phyloP scores from a whole-genome alignment of 1,140 invertebrate species.

The Arctopsyche grandis region DNA sequence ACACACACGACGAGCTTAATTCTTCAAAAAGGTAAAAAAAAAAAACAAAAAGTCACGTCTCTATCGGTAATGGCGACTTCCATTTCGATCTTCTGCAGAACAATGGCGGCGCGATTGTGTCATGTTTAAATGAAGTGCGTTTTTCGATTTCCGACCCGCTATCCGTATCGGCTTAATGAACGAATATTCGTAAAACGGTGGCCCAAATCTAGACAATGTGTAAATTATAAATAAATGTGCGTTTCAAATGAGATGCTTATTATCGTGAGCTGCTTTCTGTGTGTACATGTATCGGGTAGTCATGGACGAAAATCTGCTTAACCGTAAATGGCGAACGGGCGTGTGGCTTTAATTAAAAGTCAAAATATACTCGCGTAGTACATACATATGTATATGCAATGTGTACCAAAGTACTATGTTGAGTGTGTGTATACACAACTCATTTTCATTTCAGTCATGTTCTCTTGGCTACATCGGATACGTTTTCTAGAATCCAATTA shows the following conservation, averaged over 20 bases:
- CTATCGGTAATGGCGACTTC: too few species aligned
- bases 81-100: neutral
- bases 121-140: constrained; percentile 12
- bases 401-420: too few species aligned
- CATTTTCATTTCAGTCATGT: constrained; percentile 6
- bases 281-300: neutral
- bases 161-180: neutral
- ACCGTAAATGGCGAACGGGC: constrained; percentile 20
- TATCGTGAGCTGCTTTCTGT: too few species aligned
- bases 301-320: neutral
- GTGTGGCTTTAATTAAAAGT: constrained; percentile 13
- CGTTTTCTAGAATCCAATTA: neutral
- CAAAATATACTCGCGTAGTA: neutral
- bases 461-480: neutral
- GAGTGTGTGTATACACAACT: neutral
- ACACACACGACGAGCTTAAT: neutral
- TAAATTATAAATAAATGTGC: neutral
- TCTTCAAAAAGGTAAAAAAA: neutral
- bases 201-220: too few species aligned
- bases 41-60: too few species aligned
- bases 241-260: neutral
- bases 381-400: too few species aligned
- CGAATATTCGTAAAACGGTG: too few species aligned
- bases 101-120: neutral
- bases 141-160: constrained; percentile 1